Evolutionary conservation across 2,888 invertebrate species (phyloP), one percentile per base, ranked within the genome.

Genomic region (Tanypteryx hageni): DNA sequence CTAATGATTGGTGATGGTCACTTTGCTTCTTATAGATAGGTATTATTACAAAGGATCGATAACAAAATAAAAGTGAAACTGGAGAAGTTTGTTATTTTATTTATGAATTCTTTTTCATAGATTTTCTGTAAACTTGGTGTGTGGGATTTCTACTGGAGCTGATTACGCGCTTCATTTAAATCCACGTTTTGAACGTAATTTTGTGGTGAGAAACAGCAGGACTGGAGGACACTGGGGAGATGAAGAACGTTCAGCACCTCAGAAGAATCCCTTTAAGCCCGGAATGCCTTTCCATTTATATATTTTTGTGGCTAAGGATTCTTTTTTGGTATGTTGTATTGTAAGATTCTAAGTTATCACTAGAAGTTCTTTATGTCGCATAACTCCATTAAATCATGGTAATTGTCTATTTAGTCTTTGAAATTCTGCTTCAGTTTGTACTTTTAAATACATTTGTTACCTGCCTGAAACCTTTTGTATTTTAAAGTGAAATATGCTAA

Each of bases 101-200:
- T 44, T 44, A 3, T 44, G 44, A 44, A 44, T 44, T 85, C 76
- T 14, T 92, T 76, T 92, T 94, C 94, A 44, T 93, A 97, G 97
- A 95, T 97, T 97, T 94, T 95, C 97, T 14, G 94, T 97, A 93
- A 97, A 97, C 94, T 95, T 97, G 93, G 95, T 96, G 64, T 96
- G 95, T 93, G 96, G 95, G 8, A 93, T 93, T 18, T 93, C 93
- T 5, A 92, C 93, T 64, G 95, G 95, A 27, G 93, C 94, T 10
- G 97, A 97, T 94, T 96, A 98, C 22, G 97, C 97, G 0, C 95
- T 98, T 64, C 98, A 98, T 94, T 96, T 98, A 94, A 98, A 98
- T 95, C 97, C 98, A 11, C 97, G 98, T 22, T 95, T 98, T 93
- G 97, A 97, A 92, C 97, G 97, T 94, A 96, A 96, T 93, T 97